Evolutionary conservation across 2,113 vertebrate species (phyloP).

Genomic region (Setophaga kirtlandii): DNA sequence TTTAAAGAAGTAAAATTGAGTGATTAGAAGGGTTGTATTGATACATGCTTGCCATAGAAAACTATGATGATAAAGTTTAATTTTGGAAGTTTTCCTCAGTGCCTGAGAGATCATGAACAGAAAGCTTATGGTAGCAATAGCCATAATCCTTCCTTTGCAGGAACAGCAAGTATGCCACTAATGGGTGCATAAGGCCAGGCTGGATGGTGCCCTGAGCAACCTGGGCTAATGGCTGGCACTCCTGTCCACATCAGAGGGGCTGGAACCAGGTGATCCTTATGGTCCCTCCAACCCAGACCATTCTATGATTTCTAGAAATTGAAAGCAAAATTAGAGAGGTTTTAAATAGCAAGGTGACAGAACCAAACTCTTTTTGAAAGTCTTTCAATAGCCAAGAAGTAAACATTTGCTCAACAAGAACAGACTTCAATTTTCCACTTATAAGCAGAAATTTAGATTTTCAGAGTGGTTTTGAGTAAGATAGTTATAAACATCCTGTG

Average conservation of each 20-base stretch:
- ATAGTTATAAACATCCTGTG: neutral
- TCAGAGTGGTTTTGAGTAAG: neutral
- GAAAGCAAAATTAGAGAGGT: neutral
- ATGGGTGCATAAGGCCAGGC: neutral
- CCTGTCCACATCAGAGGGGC: rapidly evolving
- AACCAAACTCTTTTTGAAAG: neutral
- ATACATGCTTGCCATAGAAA: neutral
- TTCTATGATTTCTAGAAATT: neutral
- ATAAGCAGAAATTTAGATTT: neutral
- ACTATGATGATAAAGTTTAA: neutral
- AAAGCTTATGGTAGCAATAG: neutral
- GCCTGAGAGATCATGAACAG: neutral
- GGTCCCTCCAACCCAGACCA: neutral
- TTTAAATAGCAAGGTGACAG: neutral
- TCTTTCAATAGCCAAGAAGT: neutral
- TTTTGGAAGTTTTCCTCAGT: neutral
- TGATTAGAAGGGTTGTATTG: neutral
- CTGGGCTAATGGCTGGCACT: neutral
- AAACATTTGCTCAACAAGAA: neutral
- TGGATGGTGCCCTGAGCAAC: neutral
- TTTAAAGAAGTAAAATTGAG: neutral
- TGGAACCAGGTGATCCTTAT: neutral
- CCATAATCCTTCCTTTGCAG: neutral
- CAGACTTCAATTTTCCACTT: neutral
- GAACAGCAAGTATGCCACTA: neutral